Conservation (phyloP, 2,888 invertebrate species). For the Drosophila demipolita region DNA sequence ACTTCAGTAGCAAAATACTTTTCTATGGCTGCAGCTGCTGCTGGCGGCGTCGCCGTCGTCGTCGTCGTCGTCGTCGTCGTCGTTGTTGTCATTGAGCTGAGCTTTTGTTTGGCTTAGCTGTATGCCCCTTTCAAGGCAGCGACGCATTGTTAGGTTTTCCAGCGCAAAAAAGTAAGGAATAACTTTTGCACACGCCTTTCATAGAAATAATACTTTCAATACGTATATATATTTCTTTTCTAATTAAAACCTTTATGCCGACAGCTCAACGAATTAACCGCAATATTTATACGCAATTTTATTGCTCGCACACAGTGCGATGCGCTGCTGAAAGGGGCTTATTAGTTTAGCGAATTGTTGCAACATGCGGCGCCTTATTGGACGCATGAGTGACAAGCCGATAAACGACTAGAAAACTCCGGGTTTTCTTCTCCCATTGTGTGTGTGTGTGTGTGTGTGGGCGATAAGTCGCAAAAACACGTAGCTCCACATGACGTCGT, state of each 20-base stretch:
- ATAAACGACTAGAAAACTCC: constrained; percentile 37
- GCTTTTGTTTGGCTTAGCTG: constrained; percentile 53
- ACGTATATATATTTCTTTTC: constrained; percentile 22
- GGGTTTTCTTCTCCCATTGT: background rate
- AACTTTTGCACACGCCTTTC: constrained; percentile 30
- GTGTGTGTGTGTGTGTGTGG: background rate
- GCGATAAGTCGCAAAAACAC: constrained; percentile 28
- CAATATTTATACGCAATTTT: constrained; percentile 25
- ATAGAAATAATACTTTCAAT: background rate
- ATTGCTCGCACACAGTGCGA: constrained; percentile 37
- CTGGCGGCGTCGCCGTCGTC: background rate
- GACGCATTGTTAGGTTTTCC: constrained; percentile 36
- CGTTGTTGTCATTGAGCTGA: constrained; percentile 50
- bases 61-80: constrained; percentile 25
- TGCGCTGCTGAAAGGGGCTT: constrained; percentile 22
- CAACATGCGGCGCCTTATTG: constrained; percentile 41
- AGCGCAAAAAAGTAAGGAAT: constrained; percentile 18
- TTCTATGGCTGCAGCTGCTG: constrained; percentile 51
- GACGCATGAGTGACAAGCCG: constrained; percentile 32
- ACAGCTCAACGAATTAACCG: constrained; percentile 21
- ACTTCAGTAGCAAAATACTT: constrained; percentile 54
- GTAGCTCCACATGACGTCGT: constrained; percentile 48
- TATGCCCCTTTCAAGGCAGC: constrained; percentile 43
- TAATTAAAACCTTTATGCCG: constrained; percentile 71
- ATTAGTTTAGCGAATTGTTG: constrained; percentile 52